Conservation (phyloP, 2,888 invertebrate genomes). For the Oxystoma pomonae region DNA sequence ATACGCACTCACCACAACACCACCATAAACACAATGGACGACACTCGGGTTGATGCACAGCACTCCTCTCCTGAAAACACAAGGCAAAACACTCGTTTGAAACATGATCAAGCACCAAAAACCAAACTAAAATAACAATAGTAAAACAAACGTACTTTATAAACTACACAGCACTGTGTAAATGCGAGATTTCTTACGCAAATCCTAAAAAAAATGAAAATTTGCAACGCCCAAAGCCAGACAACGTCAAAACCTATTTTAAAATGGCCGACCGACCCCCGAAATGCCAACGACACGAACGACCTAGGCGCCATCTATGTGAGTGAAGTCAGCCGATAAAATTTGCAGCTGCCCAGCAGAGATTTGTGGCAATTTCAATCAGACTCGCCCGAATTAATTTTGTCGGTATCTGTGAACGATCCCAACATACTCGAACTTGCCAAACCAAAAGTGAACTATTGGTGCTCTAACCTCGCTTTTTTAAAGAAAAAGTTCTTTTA, state of each 20-base stretch:
- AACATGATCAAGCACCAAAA: conserved; percentile 29
- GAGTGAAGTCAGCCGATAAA: no score
- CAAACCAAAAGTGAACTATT: no score
- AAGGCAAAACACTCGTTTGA: conserved; percentile 38
- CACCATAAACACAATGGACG: conserved; percentile 45
- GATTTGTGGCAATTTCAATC: no score
- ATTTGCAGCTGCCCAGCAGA: no score
- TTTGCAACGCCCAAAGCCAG: conserved; percentile 1
- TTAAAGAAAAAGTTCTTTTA: no score
- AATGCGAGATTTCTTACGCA: conserved; percentile 7
- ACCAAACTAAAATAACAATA: conserved; percentile 28
- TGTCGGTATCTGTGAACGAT: no score
- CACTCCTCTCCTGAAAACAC: conserved; percentile 48
- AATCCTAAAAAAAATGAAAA: conserved; percentile 2
- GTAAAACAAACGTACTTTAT: conserved; percentile 40
- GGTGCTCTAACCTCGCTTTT: no score
- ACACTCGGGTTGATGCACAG: conserved; percentile 32
- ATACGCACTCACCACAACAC: conserved; percentile 63
- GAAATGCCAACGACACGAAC: background rate
- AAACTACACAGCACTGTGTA: conserved; percentile 39
- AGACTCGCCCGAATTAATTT: no score
- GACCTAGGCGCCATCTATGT: no score
- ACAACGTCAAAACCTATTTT: background rate
- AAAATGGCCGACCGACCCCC: conserved; percentile 13
- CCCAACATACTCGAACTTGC: no score